Evolutionary conservation across 2,888 invertebrate species (phyloP), one percentile per base, ranked within the genome.

Genomic region (Cetonia aurata): DNA sequence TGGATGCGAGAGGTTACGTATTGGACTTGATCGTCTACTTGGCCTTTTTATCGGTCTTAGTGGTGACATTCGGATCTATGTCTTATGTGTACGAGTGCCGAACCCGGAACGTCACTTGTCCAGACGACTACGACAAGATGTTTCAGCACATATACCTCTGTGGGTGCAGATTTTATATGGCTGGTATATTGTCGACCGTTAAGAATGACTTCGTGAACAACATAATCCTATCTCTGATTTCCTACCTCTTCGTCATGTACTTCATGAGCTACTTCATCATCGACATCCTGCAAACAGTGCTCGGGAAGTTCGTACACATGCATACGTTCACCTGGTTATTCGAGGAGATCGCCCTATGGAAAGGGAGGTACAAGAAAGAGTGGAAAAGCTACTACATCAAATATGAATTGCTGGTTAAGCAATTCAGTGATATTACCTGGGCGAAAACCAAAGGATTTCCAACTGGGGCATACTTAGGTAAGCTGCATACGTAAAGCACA

Each of bases 301-400:
- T 55, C 8, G 41, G 46, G 19, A 57, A 46, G 33, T 67, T 68
- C 15, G 25, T n/a, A 1, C 62, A 65, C 37, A 57, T 69, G 31
- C 50, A 52, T 41, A 53, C 44, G 1, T 69, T 56, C 50, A 69
- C 56, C 13, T 65, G 71, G 65, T 15, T 67, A 13, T 62, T 50
- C 15, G 17, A 10, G 9, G 65, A 44, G 10, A 57, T 71, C 3
- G 17, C 33, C 4, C 9, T 9, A n/a, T 68, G 68, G 65, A 56
- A 57, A 44, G 10, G 6, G 3, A 17, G 46, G 12, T 52, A 44
- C 46, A 10, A 31, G 31, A 68, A 55, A 13, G 71, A 71, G 33
- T 71, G 71, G 71, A 65, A 10, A 33, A 69, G 68, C 12, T 71
- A 65, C 31, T 56, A 71, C 42, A 12, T 55, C 37, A 71, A 69